These are phyloP conservation scores for Pitangus sulphuratus DNA, from an alignment of 2,797 vertebrate species.

Conservation along the genomic window DNA sequence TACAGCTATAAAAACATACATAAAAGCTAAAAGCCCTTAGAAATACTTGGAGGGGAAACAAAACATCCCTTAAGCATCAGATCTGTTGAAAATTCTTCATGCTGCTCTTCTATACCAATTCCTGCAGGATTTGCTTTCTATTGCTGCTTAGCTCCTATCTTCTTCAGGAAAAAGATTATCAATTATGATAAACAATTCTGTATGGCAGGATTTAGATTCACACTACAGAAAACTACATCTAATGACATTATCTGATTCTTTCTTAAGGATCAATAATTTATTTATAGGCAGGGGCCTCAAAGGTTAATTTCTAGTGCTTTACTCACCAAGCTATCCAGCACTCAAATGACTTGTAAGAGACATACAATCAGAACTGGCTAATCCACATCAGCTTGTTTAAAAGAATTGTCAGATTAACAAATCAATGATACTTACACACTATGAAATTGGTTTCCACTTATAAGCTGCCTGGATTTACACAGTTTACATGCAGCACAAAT, in stretches of 20 bases:
- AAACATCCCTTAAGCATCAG: slow-evolving; percentile 4
- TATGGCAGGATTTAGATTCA: background rate
- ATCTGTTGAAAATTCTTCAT: background rate
- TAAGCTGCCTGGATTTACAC: slow-evolving; percentile 56
- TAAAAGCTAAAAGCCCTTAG: slow-evolving; percentile 46
- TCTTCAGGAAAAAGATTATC: background rate
- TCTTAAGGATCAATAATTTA: slow-evolving; percentile 49
- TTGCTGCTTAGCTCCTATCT: background rate
- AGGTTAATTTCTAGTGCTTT: slow-evolving; percentile 62
- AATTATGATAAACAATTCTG: slow-evolving; percentile 7
- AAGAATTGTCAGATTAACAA: slow-evolving; percentile 66
- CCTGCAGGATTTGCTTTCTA: background rate
- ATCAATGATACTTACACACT: slow-evolving; percentile 69
- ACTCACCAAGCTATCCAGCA: background rate
- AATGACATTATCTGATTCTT: background rate
- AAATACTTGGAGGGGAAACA: slow-evolving; percentile 13
- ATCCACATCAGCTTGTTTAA: slow-evolving; percentile 65
- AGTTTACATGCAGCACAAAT: slow-evolving; percentile 56
- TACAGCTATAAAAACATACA: slow-evolving; percentile 2
- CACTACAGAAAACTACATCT: background rate
- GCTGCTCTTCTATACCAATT: background rate
- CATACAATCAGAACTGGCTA: slow-evolving; percentile 34
- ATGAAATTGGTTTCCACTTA: slow-evolving; percentile 65
- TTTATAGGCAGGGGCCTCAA: slow-evolving; percentile 7
- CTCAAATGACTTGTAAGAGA: slow-evolving; percentile 6